Conservation (phyloP, 2,113 vertebrate species). For the Xenopus laevis region DNA sequence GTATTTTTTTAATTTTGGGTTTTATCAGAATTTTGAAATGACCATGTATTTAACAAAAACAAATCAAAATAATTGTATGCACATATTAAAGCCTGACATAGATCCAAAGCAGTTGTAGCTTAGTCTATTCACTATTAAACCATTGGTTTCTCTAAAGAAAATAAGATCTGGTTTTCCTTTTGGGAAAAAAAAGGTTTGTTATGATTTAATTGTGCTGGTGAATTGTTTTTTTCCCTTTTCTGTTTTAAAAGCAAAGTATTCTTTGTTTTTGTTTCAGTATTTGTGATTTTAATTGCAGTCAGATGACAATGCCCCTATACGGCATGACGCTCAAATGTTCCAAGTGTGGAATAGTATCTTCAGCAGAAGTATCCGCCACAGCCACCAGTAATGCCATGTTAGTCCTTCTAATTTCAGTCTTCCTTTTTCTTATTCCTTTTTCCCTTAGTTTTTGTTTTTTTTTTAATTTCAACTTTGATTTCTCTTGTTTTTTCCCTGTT, state of each 20-base stretch:
- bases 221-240: conserved; percentile 33
- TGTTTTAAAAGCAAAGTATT: conserved; percentile 57
- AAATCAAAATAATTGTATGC: no score
- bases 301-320: conserved; percentile 90
- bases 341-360: conserved; percentile 93
- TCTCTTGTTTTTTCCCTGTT: conserved; percentile 48
- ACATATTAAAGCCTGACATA: no score
- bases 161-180: no score
- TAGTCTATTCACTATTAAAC: conserved; percentile 32
- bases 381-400: conserved; percentile 95
- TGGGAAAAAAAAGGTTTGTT: not conserved
- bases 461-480: conserved; percentile 52
- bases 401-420: conserved; percentile 86
- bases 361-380: conserved; percentile 87
- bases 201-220: conserved; percentile 39
- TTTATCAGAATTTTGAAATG: no score
- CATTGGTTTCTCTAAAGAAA: no score
- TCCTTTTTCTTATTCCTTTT: conserved; percentile 53
- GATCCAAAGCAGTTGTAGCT: not conserved
- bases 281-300: conserved; percentile 93
- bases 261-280: conserved; percentile 78
- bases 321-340: conserved; percentile 95
- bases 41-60: no score
- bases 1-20: no score
- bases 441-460: conserved; percentile 25